A percentile compares a stretch with the other conserved stretches of the same genome.
Evolutionary conservation across 2,113 vertebrate genomes (phyloP).

Genomic region (Lophius piscatorius): DNA sequence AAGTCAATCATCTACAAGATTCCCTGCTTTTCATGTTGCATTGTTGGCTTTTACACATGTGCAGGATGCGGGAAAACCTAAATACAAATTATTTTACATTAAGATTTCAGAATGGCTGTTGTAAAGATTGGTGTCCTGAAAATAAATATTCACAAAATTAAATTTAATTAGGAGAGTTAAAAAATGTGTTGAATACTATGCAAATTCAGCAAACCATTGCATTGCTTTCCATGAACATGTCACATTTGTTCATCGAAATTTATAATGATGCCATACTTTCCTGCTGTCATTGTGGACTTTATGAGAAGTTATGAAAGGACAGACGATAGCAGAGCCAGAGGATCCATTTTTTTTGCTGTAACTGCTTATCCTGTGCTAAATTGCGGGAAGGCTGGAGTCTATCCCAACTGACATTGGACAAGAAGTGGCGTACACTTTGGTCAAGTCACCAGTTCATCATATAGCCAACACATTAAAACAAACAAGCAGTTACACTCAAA

Average conservation of each 20-base stretch:
- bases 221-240: not conserved
- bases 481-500: too few relatives aligned
- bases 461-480: too few relatives aligned
- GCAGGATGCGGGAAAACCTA: not conserved
- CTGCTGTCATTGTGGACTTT: not conserved
- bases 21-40: slow-evolving; percentile 1
- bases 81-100: not conserved
- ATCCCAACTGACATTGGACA: too few relatives aligned
- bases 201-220: not conserved
- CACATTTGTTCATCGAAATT: not conserved
- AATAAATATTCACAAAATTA: not conserved
- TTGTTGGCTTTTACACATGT: not conserved
- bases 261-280: not conserved
- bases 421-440: too few relatives aligned
- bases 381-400: too few relatives aligned
- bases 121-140: not conserved
- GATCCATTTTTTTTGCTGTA: too few relatives aligned
- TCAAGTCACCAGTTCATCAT: too few relatives aligned
- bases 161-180: not conserved
- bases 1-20: slow-evolving; percentile 31
- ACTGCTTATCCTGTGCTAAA: too few relatives aligned
- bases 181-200: not conserved
- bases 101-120: not conserved
- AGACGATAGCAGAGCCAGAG: not conserved
- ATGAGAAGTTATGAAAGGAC: not conserved